A percentile compares a stretch with the other conserved stretches of the same genome.
These are phyloP conservation scores for Parnassius glacialis DNA, from an alignment of 2,888 invertebrate species.

Conservation along the genomic window DNA sequence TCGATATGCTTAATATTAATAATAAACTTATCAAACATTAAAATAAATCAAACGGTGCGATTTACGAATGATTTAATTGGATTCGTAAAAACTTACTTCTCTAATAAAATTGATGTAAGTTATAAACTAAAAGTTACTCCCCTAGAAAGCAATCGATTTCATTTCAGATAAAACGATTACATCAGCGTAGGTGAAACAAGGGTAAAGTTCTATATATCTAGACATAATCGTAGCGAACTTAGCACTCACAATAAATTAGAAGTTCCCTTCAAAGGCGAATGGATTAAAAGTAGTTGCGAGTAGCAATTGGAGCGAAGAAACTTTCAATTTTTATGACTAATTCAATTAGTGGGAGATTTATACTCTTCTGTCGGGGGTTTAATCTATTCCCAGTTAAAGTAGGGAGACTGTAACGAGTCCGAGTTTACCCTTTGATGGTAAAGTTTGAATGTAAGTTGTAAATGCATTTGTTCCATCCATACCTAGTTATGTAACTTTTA, in stretches of 20 bases:
- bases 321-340: slow-evolving; percentile 80
- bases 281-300: slow-evolving; percentile 73
- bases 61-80: slow-evolving; percentile 22
- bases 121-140: slow-evolving; percentile 33
- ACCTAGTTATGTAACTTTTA: slow-evolving; percentile 31
- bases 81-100: slow-evolving; percentile 15
- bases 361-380: slow-evolving; percentile 53
- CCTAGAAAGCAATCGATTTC: slow-evolving; percentile 44
- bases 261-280: slow-evolving; percentile 74
- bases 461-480: slow-evolving; percentile 46
- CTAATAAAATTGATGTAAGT: slow-evolving; percentile 25
- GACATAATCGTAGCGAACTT: slow-evolving; percentile 66
- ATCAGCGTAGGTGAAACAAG: slow-evolving; percentile 58
- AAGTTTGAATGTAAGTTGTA: slow-evolving; percentile 49
- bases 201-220: slow-evolving; percentile 63
- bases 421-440: slow-evolving; percentile 50
- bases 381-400: slow-evolving; percentile 49
- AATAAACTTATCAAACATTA: neutral
- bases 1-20: too few relatives aligned
- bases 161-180: slow-evolving; percentile 60
- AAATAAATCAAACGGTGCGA: neutral
- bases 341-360: slow-evolving; percentile 74
- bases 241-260: slow-evolving; percentile 79
- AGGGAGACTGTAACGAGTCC: slow-evolving; percentile 44
- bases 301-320: slow-evolving; percentile 66